Conservation (phyloP, 2,888 invertebrate genomes). For the Caenorhabditis afra region DNA sequence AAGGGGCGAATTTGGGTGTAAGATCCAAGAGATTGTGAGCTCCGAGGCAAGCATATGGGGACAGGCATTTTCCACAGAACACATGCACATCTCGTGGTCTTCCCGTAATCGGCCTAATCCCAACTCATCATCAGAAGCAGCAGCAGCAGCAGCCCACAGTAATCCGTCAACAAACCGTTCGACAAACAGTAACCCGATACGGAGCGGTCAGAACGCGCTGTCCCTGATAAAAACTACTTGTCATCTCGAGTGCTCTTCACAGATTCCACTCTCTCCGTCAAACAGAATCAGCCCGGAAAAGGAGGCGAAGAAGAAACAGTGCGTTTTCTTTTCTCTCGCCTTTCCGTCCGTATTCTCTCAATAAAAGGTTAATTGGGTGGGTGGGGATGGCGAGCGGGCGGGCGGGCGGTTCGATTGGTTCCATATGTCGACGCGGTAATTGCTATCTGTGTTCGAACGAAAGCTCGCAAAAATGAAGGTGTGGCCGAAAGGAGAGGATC, state of each 20-base stretch:
- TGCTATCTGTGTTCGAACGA: slow-evolving; percentile 28
- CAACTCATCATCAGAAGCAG: slow-evolving; percentile 13
- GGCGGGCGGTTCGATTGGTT: slow-evolving; percentile 33
- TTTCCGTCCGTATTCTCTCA: slow-evolving; percentile 27
- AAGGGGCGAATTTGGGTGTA: slow-evolving; percentile 15
- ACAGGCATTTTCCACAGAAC: slow-evolving; percentile 9
- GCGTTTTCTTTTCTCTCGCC: neutral
- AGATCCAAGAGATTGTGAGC: neutral
- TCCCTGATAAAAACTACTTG: slow-evolving; percentile 40
- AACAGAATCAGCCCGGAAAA: neutral
- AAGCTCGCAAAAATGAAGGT: slow-evolving; percentile 34
- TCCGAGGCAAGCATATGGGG: neutral
- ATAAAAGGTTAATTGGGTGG: slow-evolving; percentile 54
- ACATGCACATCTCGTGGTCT: slow-evolving; percentile 5
- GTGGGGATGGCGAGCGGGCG: slow-evolving; percentile 12
- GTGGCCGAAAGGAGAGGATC: slow-evolving; percentile 21
- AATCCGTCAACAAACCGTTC: slow-evolving; percentile 32
- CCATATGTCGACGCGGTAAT: slow-evolving; percentile 53
- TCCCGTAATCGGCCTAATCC: slow-evolving; percentile 13
- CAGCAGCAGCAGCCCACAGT: slow-evolving; percentile 22
- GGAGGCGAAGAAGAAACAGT: slow-evolving; percentile 18
- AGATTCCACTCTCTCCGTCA: slow-evolving; percentile 16
- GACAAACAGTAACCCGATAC: slow-evolving; percentile 48
- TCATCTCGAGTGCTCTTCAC: slow-evolving; percentile 53
- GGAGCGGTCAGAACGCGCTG: slow-evolving; percentile 1